Percentiles rank a stretch among this genome's conserved stretches.
These are phyloP conservation scores for Cettia cetti DNA, from an alignment of 2,113 vertebrate genomes.

Conservation along the genomic window DNA sequence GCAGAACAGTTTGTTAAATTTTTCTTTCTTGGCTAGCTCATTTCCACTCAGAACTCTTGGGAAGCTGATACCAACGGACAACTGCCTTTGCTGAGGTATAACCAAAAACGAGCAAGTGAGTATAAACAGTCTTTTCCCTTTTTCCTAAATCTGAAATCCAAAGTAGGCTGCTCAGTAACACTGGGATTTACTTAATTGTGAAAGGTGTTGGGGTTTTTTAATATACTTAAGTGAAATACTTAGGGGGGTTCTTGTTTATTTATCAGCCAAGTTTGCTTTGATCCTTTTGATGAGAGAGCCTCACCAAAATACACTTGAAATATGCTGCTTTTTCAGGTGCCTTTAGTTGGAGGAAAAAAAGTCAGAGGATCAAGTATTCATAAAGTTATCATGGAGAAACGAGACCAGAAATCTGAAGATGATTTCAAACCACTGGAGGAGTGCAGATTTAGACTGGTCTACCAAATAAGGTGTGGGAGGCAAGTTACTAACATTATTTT, in stretches of 20 bases:
- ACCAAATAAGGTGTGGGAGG: slow-evolving; percentile 14
- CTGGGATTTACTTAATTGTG: not conserved
- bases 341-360: not conserved
- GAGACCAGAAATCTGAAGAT: not conserved
- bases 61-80: not conserved
- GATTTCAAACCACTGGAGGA: not conserved
- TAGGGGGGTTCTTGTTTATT: not conserved
- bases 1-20: not conserved
- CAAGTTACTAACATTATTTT: not conserved
- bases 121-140: not conserved
- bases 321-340: not conserved
- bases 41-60: not conserved
- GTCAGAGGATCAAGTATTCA: not conserved
- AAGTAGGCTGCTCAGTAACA: not conserved
- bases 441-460: not conserved
- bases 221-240: not conserved
- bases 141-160: not conserved
- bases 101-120: not conserved
- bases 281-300: not conserved
- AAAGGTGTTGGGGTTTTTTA: not conserved
- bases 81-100: not conserved
- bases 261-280: not conserved
- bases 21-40: not conserved
- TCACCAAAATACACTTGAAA: not conserved
- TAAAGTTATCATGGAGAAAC: not conserved